Conservation (phyloP, 2,797 vertebrate genomes). For the Acestrorhynchus altus region DNA sequence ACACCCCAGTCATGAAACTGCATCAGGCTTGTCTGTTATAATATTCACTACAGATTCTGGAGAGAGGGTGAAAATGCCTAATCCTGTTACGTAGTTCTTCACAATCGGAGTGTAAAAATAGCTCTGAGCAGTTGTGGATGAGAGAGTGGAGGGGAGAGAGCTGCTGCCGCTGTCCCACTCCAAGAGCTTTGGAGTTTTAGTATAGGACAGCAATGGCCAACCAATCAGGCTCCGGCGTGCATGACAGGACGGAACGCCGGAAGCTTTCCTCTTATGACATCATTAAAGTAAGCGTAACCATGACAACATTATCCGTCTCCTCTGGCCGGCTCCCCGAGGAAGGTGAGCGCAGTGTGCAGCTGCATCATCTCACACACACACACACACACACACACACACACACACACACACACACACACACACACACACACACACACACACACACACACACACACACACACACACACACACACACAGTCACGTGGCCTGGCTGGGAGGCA, state of each 20-base stretch:
- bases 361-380: conserved; percentile 53
- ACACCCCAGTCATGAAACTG: not conserved
- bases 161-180: not conserved
- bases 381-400: conserved; percentile 58
- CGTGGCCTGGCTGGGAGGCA: conserved; percentile 27
- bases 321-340: conserved; percentile 58
- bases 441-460: conserved; percentile 62
- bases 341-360: conserved; percentile 48
- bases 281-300: conserved; percentile 61
- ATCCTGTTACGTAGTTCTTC: conserved; percentile 54
- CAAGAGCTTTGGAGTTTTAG: conserved; percentile 31
- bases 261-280: conserved; percentile 40
- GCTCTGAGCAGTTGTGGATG: conserved; percentile 31
- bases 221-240: conserved; percentile 40
- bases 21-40: not conserved
- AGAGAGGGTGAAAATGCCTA: conserved; percentile 35
- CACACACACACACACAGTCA: conserved; percentile 54
- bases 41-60: not conserved
- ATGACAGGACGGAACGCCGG: conserved; percentile 13
- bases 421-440: conserved; percentile 55
- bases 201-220: conserved; percentile 14
- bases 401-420: conserved; percentile 49
- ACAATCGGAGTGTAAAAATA: conserved; percentile 60
- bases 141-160: conserved; percentile 16
- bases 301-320: conserved; percentile 57